Evolutionary conservation across 2,888 invertebrate genomes (phyloP).

Genomic region (Sphaerophoria rueppellii): DNA sequence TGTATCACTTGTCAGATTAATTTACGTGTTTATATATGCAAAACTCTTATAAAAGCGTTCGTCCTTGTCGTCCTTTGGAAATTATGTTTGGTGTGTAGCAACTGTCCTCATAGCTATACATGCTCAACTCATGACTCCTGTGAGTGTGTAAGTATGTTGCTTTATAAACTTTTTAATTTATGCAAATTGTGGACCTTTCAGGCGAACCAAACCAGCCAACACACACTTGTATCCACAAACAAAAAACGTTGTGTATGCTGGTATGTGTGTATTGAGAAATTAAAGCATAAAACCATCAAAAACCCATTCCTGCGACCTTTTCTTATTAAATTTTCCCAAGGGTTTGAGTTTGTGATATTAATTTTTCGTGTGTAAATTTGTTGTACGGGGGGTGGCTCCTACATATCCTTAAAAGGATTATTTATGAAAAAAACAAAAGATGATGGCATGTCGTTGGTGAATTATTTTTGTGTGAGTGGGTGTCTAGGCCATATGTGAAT

Average conservation of each 20-base stretch:
- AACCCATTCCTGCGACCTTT: slow-evolving; percentile 35
- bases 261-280: slow-evolving; percentile 60
- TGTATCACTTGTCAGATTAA: slow-evolving; percentile 82
- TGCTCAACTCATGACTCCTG: background rate
- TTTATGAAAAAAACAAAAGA: slow-evolving; percentile 65
- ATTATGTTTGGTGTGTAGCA: slow-evolving; percentile 66
- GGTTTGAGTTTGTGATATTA: slow-evolving; percentile 53
- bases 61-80: slow-evolving; percentile 73
- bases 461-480: slow-evolving; percentile 20
- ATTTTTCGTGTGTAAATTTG: slow-evolving; percentile 70
- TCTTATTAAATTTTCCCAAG: slow-evolving; percentile 61
- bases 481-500: slow-evolving; percentile 38
- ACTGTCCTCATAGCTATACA: slow-evolving; percentile 41
- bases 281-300: slow-evolving; percentile 57
- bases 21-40: slow-evolving; percentile 80
- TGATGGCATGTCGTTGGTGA: slow-evolving; percentile 48
- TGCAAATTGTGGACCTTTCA: slow-evolving; percentile 80
- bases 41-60: slow-evolving; percentile 74
- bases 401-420: slow-evolving; percentile 64
- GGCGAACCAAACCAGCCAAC: slow-evolving; percentile 18
- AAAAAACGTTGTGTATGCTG: slow-evolving; percentile 20
- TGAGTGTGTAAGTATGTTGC: slow-evolving; percentile 60
- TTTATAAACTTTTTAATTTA: slow-evolving; percentile 80
- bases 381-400: slow-evolving; percentile 18
- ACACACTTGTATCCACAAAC: slow-evolving; percentile 8